phyloP scores from a whole-genome alignment of 2,888 invertebrate species.

The Lathronympha strigana region DNA sequence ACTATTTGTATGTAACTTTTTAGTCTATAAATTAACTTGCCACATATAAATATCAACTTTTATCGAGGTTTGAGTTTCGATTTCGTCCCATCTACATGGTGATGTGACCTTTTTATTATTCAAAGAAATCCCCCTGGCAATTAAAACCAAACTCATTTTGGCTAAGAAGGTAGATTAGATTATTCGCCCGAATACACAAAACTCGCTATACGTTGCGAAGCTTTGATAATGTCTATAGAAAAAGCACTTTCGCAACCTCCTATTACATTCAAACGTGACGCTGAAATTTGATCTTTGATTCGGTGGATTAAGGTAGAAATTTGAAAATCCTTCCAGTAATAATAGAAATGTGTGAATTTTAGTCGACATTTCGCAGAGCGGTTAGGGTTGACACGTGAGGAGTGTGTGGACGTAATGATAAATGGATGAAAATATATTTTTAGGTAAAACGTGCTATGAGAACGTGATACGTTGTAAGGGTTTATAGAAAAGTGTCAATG shows the following conservation, averaged over 20 bases:
- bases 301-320: not conserved
- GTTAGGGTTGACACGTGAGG: slow-evolving; percentile 17
- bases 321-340: not conserved
- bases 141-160: slow-evolving; percentile 4
- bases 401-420: slow-evolving; percentile 17
- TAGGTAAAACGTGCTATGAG: not conserved
- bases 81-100: not conserved
- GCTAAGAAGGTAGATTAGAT: slow-evolving; percentile 9
- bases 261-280: not conserved
- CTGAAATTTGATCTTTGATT: not conserved
- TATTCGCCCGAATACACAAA: slow-evolving; percentile 22
- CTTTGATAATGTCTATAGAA: slow-evolving; percentile 7
- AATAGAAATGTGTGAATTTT: not conserved
- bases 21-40: no score
- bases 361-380: not conserved
- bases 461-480: slow-evolving; percentile 12
- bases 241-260: not conserved
- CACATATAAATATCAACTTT: no score
- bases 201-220: slow-evolving; percentile 6
- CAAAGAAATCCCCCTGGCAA: not conserved
- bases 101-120: slow-evolving; percentile 1
- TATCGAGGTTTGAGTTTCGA: not conserved
- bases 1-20: no score
- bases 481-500: not conserved
- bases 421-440: slow-evolving; percentile 17